Evolutionary conservation across 1,140 invertebrate species (phyloP), one percentile per base, ranked within the genome.

Genomic region (Cherax quadricarinatus): DNA sequence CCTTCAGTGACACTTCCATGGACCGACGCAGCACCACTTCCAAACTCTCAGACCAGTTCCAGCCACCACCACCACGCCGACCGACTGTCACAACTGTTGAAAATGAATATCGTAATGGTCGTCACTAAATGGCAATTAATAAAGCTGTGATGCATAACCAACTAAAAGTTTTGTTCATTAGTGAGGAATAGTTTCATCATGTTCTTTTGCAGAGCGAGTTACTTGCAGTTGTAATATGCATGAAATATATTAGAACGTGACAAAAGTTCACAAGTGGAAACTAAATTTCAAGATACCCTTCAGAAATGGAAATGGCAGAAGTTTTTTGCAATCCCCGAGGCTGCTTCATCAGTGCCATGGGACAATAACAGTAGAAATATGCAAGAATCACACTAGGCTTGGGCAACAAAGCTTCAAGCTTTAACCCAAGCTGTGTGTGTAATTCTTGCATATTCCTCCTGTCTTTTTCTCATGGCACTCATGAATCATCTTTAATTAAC

Each of bases 1-100:
- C 93, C 18, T 93, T 93, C 91, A 93, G 93, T 57, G 93, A 93
- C 66, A 78, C 93, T 14, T 93, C 93, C 16, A 79, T 93, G 16
- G 93, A 93, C 57, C 87, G 93, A 4, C 83, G 91, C 18, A 89
- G 91, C 84, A 90, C 88, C 53, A 85, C 87, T 6, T 92, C 93
- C 9, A 66, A 89, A 41, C 88, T 91, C 18, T 91, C 89, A 49
- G 85, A 87, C 48, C 89, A 91, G 89, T 88, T 91, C 41, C 89
- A 93, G 62, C 93, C 89, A 21, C 88, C 89, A 7, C 86, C 90
- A 18, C 80, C 89, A 48, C 89, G 79, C 53, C 86, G 88, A 78
- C 93, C 93, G 41, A 91, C 93, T 7, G 89, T 93, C 57, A 93
- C 93, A 57, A 93, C 93, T 10, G 90, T 93, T 73, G 93, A 93